Conservation (phyloP, 2,888 invertebrate genomes). For the Catocala sponsa region DNA sequence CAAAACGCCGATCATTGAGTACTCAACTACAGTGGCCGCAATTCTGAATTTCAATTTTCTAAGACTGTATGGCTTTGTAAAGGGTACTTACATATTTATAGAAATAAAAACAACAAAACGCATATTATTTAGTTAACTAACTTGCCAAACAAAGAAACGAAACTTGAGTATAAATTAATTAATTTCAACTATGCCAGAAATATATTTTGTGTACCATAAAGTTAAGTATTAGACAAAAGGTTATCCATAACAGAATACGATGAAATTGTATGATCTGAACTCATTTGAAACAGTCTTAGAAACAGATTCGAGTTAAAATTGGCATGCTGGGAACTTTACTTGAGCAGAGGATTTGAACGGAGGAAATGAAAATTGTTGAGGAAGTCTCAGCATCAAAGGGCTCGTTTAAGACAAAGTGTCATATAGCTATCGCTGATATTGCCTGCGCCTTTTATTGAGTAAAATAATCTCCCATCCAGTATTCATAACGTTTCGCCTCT, state of each 20-base stretch:
- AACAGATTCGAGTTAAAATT: conserved; percentile 70
- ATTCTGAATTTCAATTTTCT: conserved; percentile 28
- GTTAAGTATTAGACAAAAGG: conserved; percentile 28
- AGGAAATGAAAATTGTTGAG: conserved; percentile 81
- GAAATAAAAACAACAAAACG: too few relatives aligned
- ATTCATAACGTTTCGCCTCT: conserved; percentile 14
- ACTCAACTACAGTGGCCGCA: conserved; percentile 31
- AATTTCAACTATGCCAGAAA: conserved; percentile 5
- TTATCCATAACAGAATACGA: conserved; percentile 48
- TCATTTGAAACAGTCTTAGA: conserved; percentile 54
- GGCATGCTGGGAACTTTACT: conserved; percentile 67
- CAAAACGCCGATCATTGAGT: conserved; percentile 54
- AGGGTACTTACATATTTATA: too few relatives aligned
- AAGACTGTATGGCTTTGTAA: too few relatives aligned
- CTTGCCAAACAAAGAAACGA: too few relatives aligned
- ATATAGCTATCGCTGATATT: conserved; percentile 66
- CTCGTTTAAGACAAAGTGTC: conserved; percentile 69
- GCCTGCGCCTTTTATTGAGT: conserved; percentile 40
- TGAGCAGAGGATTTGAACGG: conserved; percentile 64
- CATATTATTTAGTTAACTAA: too few relatives aligned
- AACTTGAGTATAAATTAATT: conserved; percentile 16
- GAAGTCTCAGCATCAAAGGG: conserved; percentile 73
- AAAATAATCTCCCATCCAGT: conserved; percentile 35
- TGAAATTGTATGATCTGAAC: conserved; percentile 57
- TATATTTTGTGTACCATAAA: neutral